Conservation (phyloP, 1,140 invertebrate species). For the Ridgeia piscesae region DNA sequence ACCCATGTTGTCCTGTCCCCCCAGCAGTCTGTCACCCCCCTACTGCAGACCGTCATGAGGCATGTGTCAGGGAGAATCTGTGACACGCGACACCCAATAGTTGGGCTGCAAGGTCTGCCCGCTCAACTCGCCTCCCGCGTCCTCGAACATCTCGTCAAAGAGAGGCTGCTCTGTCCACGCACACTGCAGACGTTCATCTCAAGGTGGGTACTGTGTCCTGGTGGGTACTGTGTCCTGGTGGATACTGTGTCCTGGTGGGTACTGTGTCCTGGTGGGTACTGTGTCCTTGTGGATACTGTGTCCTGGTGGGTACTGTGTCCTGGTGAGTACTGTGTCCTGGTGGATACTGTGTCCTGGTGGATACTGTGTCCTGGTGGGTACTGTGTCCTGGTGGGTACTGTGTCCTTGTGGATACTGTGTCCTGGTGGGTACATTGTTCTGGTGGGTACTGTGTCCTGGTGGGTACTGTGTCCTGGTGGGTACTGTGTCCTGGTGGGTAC, state of each 20-base stretch:
- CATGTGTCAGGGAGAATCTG: conserved; percentile 38
- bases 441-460: too few relatives aligned
- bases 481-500: too few relatives aligned
- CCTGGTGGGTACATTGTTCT: too few relatives aligned
- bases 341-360: neutral
- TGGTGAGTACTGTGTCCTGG: neutral
- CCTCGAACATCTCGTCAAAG: conserved; percentile 41
- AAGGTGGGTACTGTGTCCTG: conserved; percentile 37
- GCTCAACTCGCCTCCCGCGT: conserved; percentile 44
- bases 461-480: too few relatives aligned
- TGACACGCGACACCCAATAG: conserved; percentile 35
- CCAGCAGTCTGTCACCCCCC: conserved; percentile 25
- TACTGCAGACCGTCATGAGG: conserved; percentile 37
- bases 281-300: neutral
- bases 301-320: neutral
- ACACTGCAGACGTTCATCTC: conserved; percentile 48
- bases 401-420: neutral
- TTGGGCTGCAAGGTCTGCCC: conserved; percentile 41
- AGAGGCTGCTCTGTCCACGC: conserved; percentile 43
- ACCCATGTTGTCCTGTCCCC: conserved; percentile 8
- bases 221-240: neutral
- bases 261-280: neutral
- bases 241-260: neutral
- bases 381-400: neutral
- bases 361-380: neutral